Conservation (phyloP, 2,113 vertebrate species). For the Albula glossodonta region DNA sequence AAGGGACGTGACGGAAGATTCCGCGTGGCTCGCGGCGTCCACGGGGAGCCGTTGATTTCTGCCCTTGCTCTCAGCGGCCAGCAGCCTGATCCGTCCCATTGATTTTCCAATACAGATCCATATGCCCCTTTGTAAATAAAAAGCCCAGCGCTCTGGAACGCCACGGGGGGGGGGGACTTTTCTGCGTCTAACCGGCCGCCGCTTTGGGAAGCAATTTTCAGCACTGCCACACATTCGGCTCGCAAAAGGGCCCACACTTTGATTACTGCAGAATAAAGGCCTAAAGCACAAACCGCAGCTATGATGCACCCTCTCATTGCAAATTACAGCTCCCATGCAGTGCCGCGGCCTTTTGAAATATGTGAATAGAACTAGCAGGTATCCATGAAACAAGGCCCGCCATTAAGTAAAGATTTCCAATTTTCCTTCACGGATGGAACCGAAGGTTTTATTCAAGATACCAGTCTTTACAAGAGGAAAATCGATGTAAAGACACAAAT, state of each 20-base stretch:
- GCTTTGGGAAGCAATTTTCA: not conserved
- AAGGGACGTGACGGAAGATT: not conserved
- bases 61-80: not conserved
- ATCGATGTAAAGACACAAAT: not conserved
- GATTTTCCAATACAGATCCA: not conserved
- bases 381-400: not conserved
- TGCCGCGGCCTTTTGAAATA: not conserved
- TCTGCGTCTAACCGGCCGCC: not conserved
- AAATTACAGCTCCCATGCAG: not conserved
- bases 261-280: not conserved
- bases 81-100: not conserved
- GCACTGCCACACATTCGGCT: not conserved
- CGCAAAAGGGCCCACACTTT: not conserved
- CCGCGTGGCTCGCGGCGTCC: not conserved
- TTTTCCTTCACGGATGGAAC: not conserved
- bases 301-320: not conserved
- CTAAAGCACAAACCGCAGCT: not conserved
- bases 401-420: not conserved
- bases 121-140: conserved; percentile 1
- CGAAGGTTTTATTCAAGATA: too few relatives aligned
- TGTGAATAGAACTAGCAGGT: not conserved
- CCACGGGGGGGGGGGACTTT: not conserved
- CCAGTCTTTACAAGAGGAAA: not conserved
- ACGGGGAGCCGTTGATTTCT: not conserved
- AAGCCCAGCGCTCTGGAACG: not conserved